These are phyloP conservation scores for human DNA, from an alignment of 2,113 vertebrate genomes.

Conservation along the genomic window GRCh38 chr6:128796501-128797000, in stretches of 20 bases:
- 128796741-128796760: not conserved
- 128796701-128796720: not conserved
- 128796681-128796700: not conserved
- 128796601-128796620: not conserved
- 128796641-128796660: not conserved
- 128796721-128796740: not conserved
- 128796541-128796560: not conserved
- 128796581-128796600: not conserved
- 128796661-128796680: not conserved
- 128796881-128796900: not conserved
- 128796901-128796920: not conserved
- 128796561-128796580: not conserved
- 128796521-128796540: conserved; percentile 20
- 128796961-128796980: not conserved
- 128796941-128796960: not conserved
- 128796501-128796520: not conserved
- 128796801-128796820: not conserved
- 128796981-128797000: not conserved
- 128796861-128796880: not conserved
- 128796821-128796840: not conserved
- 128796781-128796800: not conserved
- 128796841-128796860: not conserved
- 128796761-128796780: not conserved
- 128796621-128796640: not conserved
- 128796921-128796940: not conserved